Percentiles rank a stretch among this genome's conserved stretches.
Evolutionary conservation across 2,888 invertebrate genomes (phyloP).

Genomic region (Kryphioiulus occultus): DNA sequence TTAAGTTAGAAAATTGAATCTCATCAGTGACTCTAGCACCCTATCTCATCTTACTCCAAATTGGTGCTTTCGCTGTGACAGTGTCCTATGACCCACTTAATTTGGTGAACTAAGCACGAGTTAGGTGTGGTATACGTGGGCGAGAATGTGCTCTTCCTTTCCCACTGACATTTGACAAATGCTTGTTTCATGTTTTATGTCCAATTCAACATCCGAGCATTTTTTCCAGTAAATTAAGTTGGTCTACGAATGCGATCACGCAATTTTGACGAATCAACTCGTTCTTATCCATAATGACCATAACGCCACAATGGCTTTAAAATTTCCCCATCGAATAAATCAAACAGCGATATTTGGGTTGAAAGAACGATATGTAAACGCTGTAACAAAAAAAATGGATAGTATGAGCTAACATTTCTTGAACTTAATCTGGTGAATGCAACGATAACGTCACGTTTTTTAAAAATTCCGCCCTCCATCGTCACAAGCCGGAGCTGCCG

Average conservation of each 20-base stretch:
- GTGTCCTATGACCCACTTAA: not conserved
- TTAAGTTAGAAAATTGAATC: too few relatives aligned
- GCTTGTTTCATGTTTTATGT: not conserved
- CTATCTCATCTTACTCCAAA: too few relatives aligned
- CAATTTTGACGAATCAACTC: too few relatives aligned
- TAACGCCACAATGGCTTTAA: not conserved
- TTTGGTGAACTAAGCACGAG: not conserved
- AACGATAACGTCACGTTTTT: too few relatives aligned
- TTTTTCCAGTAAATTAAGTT: too few relatives aligned
- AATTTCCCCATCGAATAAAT: not conserved
- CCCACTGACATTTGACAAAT: not conserved
- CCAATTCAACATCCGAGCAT: too few relatives aligned
- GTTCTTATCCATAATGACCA: too few relatives aligned
- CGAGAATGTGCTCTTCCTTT: not conserved
- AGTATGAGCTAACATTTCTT: not conserved
- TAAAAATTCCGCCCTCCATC: not conserved
- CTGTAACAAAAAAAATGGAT: not conserved
- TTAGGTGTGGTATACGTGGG: not conserved
- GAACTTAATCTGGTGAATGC: not conserved
- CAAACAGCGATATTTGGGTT: not conserved
- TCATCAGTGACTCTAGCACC: too few relatives aligned
- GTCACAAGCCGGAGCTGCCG: not conserved
- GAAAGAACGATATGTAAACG: not conserved
- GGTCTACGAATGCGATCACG: too few relatives aligned
- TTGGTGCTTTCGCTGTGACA: not conserved